Conservation (phyloP, 2,888 invertebrate genomes). For the Nephrotoma appendiculata region DNA sequence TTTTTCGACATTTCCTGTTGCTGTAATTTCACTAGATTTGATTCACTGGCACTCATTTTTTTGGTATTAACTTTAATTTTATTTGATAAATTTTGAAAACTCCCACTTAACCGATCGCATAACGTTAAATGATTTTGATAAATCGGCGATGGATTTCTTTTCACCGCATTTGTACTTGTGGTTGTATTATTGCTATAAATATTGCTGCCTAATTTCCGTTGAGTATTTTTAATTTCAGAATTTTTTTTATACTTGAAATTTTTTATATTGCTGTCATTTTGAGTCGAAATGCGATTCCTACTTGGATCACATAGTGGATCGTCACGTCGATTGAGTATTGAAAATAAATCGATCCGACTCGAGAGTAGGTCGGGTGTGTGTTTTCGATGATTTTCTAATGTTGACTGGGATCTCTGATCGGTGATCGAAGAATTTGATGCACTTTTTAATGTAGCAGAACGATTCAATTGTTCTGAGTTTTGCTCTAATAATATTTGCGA, state of each 20-base stretch:
- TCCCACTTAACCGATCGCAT: conserved; percentile 8
- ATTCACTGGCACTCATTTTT: conserved; percentile 2
- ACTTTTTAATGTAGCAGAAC: not conserved
- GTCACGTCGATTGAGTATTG: not conserved
- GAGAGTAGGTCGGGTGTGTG: not conserved
- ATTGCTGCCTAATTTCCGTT: not conserved
- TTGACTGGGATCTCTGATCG: not conserved
- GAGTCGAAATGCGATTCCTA: not conserved
- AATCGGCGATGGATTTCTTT: not conserved
- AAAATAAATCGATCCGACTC: not conserved
- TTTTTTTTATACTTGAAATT: not conserved
- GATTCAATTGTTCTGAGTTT: not conserved
- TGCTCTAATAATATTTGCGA: not conserved
- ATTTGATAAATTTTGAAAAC: conserved; percentile 6
- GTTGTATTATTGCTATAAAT: not conserved
- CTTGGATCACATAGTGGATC: not conserved
- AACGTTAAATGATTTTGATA: not conserved
- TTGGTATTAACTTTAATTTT: not conserved
- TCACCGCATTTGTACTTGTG: not conserved
- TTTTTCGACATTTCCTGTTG: not conserved
- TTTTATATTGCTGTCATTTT: not conserved
- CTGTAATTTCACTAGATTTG: not conserved
- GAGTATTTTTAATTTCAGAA: not conserved
- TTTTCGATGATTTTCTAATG: not conserved
- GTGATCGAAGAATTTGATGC: not conserved